Evolutionary conservation across 2,888 invertebrate species (phyloP), one percentile per base, ranked within the genome.

Genomic region (Geophilus truncorum): DNA sequence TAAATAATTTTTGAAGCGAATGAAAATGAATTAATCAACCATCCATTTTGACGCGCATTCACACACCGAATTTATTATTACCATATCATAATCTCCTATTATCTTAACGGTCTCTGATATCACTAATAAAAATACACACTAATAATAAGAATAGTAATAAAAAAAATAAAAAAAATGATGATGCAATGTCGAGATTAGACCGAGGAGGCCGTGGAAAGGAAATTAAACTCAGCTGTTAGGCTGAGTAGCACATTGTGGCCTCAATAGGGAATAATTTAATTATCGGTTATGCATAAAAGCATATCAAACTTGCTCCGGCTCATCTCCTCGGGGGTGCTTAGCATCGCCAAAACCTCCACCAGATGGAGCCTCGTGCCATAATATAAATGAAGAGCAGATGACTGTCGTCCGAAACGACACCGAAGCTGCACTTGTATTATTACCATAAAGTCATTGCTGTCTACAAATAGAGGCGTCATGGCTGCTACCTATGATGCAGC

Each of bases 241-340:
- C 28, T 25, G 70, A 70, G 70, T 28, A 70, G 70, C 70, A 70
- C 70, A 70, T 70, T 70, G 70, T 70, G 70, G 70, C 70, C 70
- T 70, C 70, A 70, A 70, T 70, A 25, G 70, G 70, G 70, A 70
- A 70, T 70, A 70, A 70, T 70, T 70, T 70, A 70, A 70, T 70
- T 70, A 70, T 70, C 70, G 70, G 70, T 28, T 70, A 70, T 70
- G 70, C 70, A 70, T 70, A 70, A 70, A 70, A 70, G 70, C 70
- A 70, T 70, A 70, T 70, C 70, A 70, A 70, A 70, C 70, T 70
- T 28, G 70, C 70, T 70, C 70, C 70, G 10, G 28, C 70, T 70
- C 70, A 70, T 70, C 70, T 70, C 70, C 70, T 70, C 25, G 25
- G 28, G 70, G 23, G 70, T 70, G 70, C 70, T 70, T 70, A 70